phyloP scores from a whole-genome alignment of 2,113 vertebrate genomes.

The Plestiodon gilberti region DNA sequence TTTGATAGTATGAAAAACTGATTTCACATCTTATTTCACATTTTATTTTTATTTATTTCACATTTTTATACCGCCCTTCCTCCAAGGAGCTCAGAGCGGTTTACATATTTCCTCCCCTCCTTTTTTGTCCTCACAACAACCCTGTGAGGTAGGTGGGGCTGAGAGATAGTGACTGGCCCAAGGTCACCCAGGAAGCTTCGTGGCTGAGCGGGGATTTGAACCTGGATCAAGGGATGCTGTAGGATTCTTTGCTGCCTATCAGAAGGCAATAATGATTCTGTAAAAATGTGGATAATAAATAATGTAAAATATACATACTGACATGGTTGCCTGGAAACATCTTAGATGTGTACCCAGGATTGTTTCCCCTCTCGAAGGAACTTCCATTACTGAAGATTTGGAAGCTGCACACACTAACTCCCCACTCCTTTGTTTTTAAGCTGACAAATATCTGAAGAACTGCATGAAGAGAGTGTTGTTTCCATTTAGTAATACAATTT shows the following conservation, averaged over 20 bases:
- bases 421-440: conserved; percentile 4
- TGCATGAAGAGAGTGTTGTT: not conserved
- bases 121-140: too few relatives aligned
- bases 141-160: too few relatives aligned
- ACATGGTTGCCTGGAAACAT: conserved; percentile 31
- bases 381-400: conserved; percentile 27
- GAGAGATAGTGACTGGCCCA: too few relatives aligned
- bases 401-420: not conserved
- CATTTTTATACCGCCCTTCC: too few relatives aligned
- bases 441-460: conserved; percentile 13
- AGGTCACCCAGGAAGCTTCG: too few relatives aligned
- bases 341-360: not conserved
- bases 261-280: not conserved
- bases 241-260: not conserved
- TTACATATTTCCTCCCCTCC: too few relatives aligned
- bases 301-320: too few relatives aligned
- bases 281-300: too few relatives aligned
- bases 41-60: not conserved
- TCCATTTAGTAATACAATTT: conserved; percentile 8
- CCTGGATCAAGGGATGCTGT: not conserved
- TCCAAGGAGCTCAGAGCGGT: too few relatives aligned
- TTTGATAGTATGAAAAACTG: conserved; percentile 20
- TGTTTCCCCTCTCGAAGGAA: conserved; percentile 12
- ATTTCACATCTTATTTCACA: not conserved
- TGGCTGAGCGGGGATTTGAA: too few relatives aligned